A percentile compares a stretch with the other conserved stretches of the same genome.
phyloP scores from a whole-genome alignment of 2,888 invertebrate genomes.

The Teinopalpus imperialis region DNA sequence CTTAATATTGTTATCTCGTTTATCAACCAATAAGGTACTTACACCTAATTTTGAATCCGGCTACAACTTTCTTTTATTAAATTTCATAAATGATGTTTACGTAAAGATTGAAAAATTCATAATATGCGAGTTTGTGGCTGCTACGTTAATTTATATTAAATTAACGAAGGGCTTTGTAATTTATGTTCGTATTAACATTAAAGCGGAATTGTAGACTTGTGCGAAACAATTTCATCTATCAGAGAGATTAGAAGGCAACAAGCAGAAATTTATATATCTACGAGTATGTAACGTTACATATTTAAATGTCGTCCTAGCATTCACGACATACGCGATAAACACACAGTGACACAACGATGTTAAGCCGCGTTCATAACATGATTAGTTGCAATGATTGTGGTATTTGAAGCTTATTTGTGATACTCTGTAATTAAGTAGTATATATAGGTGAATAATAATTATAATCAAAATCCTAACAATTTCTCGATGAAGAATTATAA shows the following conservation, averaged over 20 bases:
- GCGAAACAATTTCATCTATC: slow-evolving; percentile 21
- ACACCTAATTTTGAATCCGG: too few species aligned
- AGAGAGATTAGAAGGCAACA: slow-evolving; percentile 21
- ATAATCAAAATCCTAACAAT: too few species aligned
- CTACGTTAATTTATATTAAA: slow-evolving; percentile 29
- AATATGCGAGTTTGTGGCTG: slow-evolving; percentile 18
- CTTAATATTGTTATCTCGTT: too few species aligned
- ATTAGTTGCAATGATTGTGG: slow-evolving; percentile 15
- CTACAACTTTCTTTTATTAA: too few species aligned
- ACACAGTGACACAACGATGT: slow-evolving; percentile 19
- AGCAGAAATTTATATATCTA: slow-evolving; percentile 21
- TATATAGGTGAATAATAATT: background rate
- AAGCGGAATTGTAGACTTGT: slow-evolving; percentile 11
- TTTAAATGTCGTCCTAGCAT: slow-evolving; percentile 21
- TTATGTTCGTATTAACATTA: slow-evolving; percentile 11
- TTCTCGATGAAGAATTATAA: too few species aligned
- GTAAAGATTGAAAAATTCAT: slow-evolving; percentile 21
- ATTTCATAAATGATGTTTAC: too few species aligned
- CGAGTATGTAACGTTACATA: slow-evolving; percentile 20
- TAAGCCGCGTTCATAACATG: slow-evolving; percentile 21
- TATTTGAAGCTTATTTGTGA: slow-evolving; percentile 7
- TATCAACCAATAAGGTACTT: too few species aligned
- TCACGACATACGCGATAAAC: slow-evolving; percentile 15
- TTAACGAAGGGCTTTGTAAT: slow-evolving; percentile 22
- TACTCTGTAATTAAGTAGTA: slow-evolving; percentile 5